Conservation (phyloP, 1,140 invertebrate genomes). For the Scaptomyza graminum region DNA sequence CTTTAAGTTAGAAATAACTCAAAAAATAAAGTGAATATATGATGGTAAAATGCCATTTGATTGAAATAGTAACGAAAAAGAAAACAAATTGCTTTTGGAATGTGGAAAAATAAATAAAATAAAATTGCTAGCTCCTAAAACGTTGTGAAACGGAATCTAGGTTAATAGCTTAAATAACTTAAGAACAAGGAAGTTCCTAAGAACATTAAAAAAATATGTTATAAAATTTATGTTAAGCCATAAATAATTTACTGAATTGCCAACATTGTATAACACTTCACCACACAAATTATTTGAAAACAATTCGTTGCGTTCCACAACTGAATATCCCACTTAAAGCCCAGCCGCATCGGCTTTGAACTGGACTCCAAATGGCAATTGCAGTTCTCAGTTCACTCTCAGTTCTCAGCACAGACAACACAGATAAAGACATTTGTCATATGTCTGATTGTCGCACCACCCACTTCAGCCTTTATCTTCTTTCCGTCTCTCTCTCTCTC, state of each 20-base stretch:
- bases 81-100: too few relatives aligned
- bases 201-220: not conserved
- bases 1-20: too few relatives aligned
- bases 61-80: too few relatives aligned
- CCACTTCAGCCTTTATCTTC: slow-evolving; percentile 9
- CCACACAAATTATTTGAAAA: slow-evolving; percentile 17
- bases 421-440: slow-evolving; percentile 73
- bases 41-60: too few relatives aligned
- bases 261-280: not conserved
- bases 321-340: slow-evolving; percentile 28
- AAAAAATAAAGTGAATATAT: too few relatives aligned
- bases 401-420: not conserved
- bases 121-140: too few relatives aligned
- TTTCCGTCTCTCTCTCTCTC: not conserved
- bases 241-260: not conserved
- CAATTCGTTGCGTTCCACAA: slow-evolving; percentile 7
- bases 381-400: slow-evolving; percentile 2
- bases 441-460: slow-evolving; percentile 47
- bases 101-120: too few relatives aligned
- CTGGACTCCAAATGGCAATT: slow-evolving; percentile 24
- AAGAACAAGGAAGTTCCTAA: too few relatives aligned
- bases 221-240: too few relatives aligned
- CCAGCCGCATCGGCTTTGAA: slow-evolving; percentile 33
- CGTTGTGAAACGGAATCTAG: too few relatives aligned
- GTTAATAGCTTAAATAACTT: too few relatives aligned